Base-by-base conservation (phyloP, 37 sponge, comb jelly and placozoan genomes). In the Spongilla lacustris region DNA sequence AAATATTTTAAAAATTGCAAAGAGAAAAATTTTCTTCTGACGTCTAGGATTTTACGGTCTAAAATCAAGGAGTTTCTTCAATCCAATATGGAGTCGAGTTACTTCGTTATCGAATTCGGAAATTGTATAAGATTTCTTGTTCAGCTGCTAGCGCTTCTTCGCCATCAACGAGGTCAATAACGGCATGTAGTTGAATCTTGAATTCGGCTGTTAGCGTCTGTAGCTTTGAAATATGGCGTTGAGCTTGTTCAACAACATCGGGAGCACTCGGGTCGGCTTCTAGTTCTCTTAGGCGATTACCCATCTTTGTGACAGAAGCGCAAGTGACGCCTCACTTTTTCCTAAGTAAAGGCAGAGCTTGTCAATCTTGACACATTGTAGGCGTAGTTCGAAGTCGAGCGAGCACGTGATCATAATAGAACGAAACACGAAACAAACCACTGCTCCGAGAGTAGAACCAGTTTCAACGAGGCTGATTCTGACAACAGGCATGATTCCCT, bases 41-140 rank as follows among this genome's bases (percentile, higher is more conserved):
- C n/a, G n/a, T n/a, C n/a, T n/a, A n/a, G n/a, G n/a, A n/a, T n/a
- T n/a, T n/a, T n/a, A n/a, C n/a, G n/a, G n/a, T n/a, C n/a, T n/a
- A n/a, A n/a, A n/a, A n/a, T n/a, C n/a, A n/a, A n/a, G n/a, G 12
- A 37, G 77, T 22, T 76, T 50, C 41, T 88, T 88, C 73, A 86
- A 73, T 27, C 81, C 70, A 8, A 81, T 32, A 33, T 25, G 68
- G 69, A 69, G 70, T 35, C 11, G 36, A 34, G 81, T 69, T 33
- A 69, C 37, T 30, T 25, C 25, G 81, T 81, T 70, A 81, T 81
- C 81, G n/a, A n/a, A n/a, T n/a, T n/a, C n/a, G n/a, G 26, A 69
- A 69, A 21, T 81, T 70, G 26, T 81, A 69, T 22, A 81, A 70
- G 23, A 22, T 70, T 81, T 81, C 36, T 32, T 81, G 81, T 25